Conservation (phyloP, 2,113 vertebrate genomes). For the Epinephelus moara region DNA sequence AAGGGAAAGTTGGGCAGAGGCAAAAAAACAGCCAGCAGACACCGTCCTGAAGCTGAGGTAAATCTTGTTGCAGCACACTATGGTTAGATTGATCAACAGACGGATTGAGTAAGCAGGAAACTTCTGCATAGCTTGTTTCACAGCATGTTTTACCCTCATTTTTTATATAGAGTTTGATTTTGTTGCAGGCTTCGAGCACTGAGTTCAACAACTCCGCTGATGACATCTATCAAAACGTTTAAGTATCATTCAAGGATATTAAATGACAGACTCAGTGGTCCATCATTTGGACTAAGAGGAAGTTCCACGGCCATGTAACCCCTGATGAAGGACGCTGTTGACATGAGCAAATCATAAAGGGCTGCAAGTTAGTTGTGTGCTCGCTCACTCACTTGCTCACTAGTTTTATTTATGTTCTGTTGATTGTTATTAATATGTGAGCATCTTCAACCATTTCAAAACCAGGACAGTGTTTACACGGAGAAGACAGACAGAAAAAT, state of each 20-base stretch:
- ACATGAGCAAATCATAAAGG: neutral
- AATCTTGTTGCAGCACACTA: constrained; percentile 40
- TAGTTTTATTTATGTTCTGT: neutral
- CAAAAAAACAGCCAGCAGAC: constrained; percentile 1
- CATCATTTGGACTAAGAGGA: neutral
- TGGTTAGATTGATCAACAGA: constrained; percentile 14
- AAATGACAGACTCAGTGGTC: neutral
- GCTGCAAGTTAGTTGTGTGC: neutral
- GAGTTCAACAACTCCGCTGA: constrained; percentile 43
- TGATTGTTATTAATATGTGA: neutral
- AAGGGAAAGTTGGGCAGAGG: constrained; percentile 44
- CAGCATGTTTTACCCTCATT: neutral
- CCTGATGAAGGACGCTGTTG: neutral
- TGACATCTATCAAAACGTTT: constrained; percentile 81
- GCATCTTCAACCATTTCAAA: neutral
- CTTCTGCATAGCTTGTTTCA: neutral
- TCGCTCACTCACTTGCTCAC: neutral
- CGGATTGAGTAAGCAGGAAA: constrained; percentile 9
- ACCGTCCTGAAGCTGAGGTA: constrained; percentile 47
- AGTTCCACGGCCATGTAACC: neutral
- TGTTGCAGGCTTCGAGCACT: constrained; percentile 41
- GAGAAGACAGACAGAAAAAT: neutral
- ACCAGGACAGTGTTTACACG: neutral
- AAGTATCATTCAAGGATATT: neutral
- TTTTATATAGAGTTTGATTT: neutral